Conservation (phyloP, 2,797 vertebrate species). For the Onychomys torridus region DNA sequence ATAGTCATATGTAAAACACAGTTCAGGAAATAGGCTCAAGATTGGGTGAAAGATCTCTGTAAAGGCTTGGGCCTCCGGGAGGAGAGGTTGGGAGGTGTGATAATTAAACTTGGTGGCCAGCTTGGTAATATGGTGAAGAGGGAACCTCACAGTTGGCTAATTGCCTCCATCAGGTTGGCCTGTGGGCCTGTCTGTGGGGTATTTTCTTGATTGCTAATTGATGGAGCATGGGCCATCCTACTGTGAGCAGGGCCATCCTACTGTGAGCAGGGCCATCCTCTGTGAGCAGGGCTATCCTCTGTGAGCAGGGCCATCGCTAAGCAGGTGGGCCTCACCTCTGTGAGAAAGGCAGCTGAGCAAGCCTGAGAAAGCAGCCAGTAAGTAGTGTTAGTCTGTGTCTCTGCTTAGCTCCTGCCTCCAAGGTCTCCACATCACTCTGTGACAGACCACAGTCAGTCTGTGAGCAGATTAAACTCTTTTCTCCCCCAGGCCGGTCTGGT, state of each 20-base stretch:
- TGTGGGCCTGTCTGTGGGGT: not conserved
- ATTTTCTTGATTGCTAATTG: not conserved
- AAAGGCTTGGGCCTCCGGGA: not conserved
- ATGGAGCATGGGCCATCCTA: not conserved
- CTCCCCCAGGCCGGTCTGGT: not conserved
- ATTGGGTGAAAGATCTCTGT: not conserved
- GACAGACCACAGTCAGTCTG: not conserved
- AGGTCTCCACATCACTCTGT: not conserved
- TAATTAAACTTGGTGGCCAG: no score
- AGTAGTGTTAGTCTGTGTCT: not conserved
- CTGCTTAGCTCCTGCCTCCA: not conserved
- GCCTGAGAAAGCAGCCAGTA: not conserved
- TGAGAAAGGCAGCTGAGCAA: not conserved
- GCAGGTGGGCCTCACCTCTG: not conserved
- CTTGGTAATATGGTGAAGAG: not conserved
- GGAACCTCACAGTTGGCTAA: no score
- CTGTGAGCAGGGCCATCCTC: not conserved
- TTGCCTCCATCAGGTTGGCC: no score
- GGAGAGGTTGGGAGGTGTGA: not conserved
- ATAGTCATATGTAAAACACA: not conserved
- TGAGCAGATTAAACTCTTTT: not conserved
- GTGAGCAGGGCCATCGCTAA: no score
- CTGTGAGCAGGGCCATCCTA: not conserved
- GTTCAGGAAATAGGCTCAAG: not conserved
- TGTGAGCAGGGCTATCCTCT: no score